Evolutionary conservation across 2,113 vertebrate species (phyloP).

Genomic region (Garra rufa): DNA sequence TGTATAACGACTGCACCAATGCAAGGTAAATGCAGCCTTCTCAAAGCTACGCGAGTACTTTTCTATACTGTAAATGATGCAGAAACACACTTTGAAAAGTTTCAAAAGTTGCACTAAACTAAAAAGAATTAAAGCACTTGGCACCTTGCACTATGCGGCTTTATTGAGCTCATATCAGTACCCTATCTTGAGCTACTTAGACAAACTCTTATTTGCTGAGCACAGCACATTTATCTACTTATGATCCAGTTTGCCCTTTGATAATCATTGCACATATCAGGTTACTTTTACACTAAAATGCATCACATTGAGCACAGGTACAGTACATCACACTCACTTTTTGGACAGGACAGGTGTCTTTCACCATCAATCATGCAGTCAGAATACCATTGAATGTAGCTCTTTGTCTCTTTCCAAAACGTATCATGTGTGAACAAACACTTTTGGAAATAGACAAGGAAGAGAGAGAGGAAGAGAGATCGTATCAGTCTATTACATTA

Average conservation of each 20-base stretch:
- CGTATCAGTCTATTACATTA: not conserved
- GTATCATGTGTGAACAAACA: not conserved
- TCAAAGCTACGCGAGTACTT: not conserved
- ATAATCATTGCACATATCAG: slow-evolving; percentile 3
- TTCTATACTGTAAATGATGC: not conserved
- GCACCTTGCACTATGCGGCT: not conserved
- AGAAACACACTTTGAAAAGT: not conserved
- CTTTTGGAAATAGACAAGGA: not conserved
- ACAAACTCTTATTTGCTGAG: slow-evolving; percentile 10
- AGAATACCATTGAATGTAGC: not conserved
- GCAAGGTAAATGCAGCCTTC: slow-evolving; percentile 79
- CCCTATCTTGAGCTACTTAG: slow-evolving; percentile 10
- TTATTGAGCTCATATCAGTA: slow-evolving; percentile 33
- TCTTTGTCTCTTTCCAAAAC: slow-evolving; percentile 16
- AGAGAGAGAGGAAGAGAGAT: not conserved
- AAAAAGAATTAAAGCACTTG: not conserved
- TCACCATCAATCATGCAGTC: not conserved
- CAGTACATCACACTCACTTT: not conserved
- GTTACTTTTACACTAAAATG: not conserved
- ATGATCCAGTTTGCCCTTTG: slow-evolving; percentile 2
- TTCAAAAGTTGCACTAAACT: not conserved
- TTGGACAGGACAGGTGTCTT: slow-evolving; percentile 1
- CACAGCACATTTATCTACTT: slow-evolving; percentile 6
- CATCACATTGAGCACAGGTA: not conserved
- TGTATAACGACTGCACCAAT: slow-evolving; percentile 96